phyloP scores from a whole-genome alignment of 2,113 vertebrate genomes.

The Tachuris rubrigastra region DNA sequence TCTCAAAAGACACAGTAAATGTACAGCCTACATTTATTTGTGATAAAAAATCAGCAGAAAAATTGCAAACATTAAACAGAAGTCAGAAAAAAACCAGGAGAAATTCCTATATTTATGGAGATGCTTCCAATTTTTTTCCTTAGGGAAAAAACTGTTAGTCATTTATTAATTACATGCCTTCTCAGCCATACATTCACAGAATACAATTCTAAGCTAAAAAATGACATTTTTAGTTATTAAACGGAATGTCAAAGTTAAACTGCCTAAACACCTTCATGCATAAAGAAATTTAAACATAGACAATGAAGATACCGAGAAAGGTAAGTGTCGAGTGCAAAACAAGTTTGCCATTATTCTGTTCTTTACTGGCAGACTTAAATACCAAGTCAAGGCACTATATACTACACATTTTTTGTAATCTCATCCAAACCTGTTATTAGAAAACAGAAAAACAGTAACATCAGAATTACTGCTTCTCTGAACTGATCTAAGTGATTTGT shows the following conservation, averaged over 20 bases:
- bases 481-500: neutral
- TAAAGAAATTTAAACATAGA: neutral
- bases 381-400: neutral
- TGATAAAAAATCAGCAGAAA: neutral
- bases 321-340: neutral
- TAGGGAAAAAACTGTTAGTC: neutral
- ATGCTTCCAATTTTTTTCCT: neutral
- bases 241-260: neutral
- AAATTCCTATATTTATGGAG: neutral
- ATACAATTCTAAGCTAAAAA: neutral
- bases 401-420: neutral
- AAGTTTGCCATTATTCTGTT: neutral
- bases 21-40: neutral
- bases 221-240: neutral
- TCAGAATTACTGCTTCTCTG: neutral
- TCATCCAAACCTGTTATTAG: neutral
- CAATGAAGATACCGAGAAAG: neutral
- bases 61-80: neutral
- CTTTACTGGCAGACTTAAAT: neutral
- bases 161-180: neutral
- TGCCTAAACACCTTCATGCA: neutral
- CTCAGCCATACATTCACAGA: neutral
- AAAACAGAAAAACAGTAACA: neutral
- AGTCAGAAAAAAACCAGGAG: neutral
- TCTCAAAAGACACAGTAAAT: neutral